These are phyloP conservation scores for Noctua comes DNA, from an alignment of 2,888 invertebrate species.

Conservation along the genomic window DNA sequence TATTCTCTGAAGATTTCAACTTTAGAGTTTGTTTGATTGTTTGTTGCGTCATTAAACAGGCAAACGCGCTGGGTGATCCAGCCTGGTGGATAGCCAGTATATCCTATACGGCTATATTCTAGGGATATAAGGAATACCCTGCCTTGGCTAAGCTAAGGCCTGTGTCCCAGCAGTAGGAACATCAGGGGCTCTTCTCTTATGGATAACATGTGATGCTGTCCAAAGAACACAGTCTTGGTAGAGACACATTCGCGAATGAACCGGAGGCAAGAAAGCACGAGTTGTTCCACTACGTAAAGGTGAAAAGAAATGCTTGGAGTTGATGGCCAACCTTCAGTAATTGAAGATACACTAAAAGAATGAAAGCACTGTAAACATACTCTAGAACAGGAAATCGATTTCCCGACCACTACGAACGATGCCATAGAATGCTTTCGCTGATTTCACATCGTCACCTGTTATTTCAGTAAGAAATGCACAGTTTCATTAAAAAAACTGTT, in stretches of 20 bases:
- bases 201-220: neutral
- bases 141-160: too few relatives aligned
- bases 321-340: neutral
- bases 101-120: too few relatives aligned
- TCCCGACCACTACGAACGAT: neutral
- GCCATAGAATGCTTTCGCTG: neutral
- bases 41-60: neutral
- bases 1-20: neutral
- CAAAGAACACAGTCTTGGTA: neutral
- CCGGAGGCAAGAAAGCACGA: neutral
- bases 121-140: too few relatives aligned
- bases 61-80: too few relatives aligned
- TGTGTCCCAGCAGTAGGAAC: neutral
- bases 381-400: neutral
- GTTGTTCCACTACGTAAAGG: neutral
- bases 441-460: neutral
- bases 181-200: neutral
- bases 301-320: too few relatives aligned
- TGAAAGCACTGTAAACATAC: neutral
- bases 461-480: neutral
- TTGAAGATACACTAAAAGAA: neutral
- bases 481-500: neutral
- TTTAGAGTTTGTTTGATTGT: neutral
- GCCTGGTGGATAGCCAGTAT: too few relatives aligned
- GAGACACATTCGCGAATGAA: neutral